Conservation (phyloP, 2,888 invertebrate genomes). For the Dynastes grantii region DNA sequence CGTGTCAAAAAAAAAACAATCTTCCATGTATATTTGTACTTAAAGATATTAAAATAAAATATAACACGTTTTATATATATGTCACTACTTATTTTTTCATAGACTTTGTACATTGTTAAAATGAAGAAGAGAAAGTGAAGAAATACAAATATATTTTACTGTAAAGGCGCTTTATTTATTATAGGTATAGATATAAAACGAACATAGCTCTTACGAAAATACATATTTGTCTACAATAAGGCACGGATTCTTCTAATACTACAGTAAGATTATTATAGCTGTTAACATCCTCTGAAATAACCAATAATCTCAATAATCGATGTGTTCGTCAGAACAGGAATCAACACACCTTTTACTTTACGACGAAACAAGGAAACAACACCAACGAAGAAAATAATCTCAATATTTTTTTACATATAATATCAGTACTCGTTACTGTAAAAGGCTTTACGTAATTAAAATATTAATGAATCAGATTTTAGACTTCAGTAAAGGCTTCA, state of each 20-base stretch:
- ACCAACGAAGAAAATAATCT: too few species aligned
- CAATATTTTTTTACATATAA: not conserved
- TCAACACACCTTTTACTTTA: too few species aligned
- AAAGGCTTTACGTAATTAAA: constrained; percentile 1
- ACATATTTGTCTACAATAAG: not conserved
- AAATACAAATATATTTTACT: constrained; percentile 51
- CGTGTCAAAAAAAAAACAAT: constrained; percentile 37
- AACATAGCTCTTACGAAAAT: not conserved
- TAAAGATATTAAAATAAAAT: constrained; percentile 45
- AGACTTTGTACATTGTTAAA: constrained; percentile 49
- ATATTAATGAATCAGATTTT: constrained; percentile 73
- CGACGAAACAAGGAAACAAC: too few species aligned
- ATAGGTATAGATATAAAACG: too few species aligned
- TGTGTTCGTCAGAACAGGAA: too few species aligned
- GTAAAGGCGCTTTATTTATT: constrained; percentile 24
- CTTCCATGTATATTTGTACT: constrained; percentile 53
- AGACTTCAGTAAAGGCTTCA: constrained; percentile 87
- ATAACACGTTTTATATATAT: constrained; percentile 44
- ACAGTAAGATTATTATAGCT: not conserved
- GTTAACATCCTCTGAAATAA: not conserved
- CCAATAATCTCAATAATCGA: not conserved
- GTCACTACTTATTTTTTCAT: constrained; percentile 50
- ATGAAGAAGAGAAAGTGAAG: constrained; percentile 37
- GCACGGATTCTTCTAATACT: not conserved
- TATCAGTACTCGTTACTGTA: constrained; percentile 10